Base-by-base conservation (phyloP, 2,797 vertebrate genomes). In the Myotis myotis region DNA sequence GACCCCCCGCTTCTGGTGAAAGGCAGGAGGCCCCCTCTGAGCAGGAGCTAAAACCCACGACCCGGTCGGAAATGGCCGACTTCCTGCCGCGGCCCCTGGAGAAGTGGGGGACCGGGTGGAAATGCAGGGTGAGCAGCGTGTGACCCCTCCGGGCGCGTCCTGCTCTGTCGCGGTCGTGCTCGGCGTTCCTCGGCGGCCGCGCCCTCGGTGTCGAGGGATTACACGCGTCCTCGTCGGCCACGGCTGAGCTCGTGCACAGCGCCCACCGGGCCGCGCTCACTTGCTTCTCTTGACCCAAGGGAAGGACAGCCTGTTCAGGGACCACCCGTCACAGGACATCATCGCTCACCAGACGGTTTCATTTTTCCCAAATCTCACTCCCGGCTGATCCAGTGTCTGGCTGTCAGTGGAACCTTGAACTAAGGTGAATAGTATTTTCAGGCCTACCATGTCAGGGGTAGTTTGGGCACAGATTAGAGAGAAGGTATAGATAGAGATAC, bases 91-190 rank as follows among this genome's bases (percentile, higher is more conserved):
- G 15, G 16, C 49, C 49, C 16, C 6, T 6, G 16, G 49, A 51
- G 49, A 51, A 17, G 49, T 17, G 49, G 16, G 16, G 49, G 16
- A 4, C 15, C 5, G 86, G 92, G 82, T 93, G 95, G 78, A 95
- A 97, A 95, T 88, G 95, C 91, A 80, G 64, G 30, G 88, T 49
- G 88, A 86, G 25, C 75, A 96, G 94, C 66, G 5, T 20, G n/a
- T 25, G 38, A 49, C 92, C 93, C 70, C 92, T 70, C 92, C 91
- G 53, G 85, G 78, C 78, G 2, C 64, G 38, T 49, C 94, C 83
- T 49, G 72, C 95, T 16, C 47, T 1, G 47, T 16, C 4, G 2
- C 3, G 11, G 44, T 13, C 2, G 12, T 11, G 11, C 47, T 47
- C 47, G 13, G 47, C 12, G 12, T 47, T 47, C 47, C 47, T 13